phyloP scores from a whole-genome alignment of 2,113 vertebrate species.

The Corynorhinus townsendii region DNA sequence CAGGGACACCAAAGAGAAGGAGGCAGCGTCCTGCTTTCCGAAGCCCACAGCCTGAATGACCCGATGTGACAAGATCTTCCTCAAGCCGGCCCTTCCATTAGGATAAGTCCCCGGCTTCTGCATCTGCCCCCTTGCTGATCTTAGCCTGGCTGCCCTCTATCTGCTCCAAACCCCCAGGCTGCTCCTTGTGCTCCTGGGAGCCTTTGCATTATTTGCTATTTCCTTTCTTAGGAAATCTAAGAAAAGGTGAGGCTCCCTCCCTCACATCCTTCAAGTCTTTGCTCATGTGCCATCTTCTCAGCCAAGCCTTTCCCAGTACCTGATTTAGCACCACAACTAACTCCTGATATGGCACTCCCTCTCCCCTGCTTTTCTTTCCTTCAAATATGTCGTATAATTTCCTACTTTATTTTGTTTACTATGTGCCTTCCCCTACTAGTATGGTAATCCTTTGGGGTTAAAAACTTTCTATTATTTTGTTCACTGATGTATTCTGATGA shows the following conservation, averaged over 20 bases:
- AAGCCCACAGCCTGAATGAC: fast-evolving
- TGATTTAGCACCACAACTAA: not conserved
- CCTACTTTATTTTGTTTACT: not conserved
- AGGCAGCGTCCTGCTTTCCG: not conserved
- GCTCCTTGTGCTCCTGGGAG: too few relatives aligned
- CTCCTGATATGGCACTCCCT: fast-evolving
- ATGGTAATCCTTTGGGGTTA: not conserved
- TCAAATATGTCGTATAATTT: not conserved
- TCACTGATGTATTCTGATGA: not conserved
- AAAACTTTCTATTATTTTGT: not conserved
- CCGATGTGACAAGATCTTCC: too few relatives aligned
- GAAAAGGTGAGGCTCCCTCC: not conserved
- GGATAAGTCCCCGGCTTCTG: not conserved
- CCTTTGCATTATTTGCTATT: not conserved
- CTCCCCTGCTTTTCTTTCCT: not conserved
- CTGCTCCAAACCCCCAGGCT: too few relatives aligned
- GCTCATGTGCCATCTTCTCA: not conserved
- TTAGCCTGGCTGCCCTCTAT: not conserved
- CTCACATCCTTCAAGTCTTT: not conserved
- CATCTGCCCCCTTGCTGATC: not conserved
- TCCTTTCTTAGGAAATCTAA: not conserved
- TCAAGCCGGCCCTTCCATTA: not conserved
- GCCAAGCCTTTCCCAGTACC: not conserved
- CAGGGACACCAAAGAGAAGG: not conserved
- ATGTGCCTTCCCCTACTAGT: not conserved